Evolutionary conservation across 2,113 vertebrate species (phyloP).

Genomic region (Platanista minor): DNA sequence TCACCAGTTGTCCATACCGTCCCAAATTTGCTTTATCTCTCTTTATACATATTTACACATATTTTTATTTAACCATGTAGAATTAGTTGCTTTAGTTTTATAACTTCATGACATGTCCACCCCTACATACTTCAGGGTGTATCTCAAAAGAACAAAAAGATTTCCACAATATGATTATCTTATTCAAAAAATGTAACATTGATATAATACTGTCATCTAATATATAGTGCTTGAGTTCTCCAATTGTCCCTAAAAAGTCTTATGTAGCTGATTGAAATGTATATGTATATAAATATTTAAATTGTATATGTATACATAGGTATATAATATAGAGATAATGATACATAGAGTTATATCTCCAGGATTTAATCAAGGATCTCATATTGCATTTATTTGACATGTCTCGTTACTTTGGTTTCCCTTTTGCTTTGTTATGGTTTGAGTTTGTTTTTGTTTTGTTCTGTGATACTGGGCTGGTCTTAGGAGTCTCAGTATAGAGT

Average conservation of each 20-base stretch:
- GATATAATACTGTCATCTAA: background rate
- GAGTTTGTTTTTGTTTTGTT: background rate
- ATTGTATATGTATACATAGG: background rate
- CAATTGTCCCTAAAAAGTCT: background rate
- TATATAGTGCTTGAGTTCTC: background rate
- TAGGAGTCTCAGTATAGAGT: background rate
- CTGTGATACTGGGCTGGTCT: background rate
- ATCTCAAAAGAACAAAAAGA: background rate
- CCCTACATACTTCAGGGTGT: background rate
- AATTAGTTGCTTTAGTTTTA: background rate
- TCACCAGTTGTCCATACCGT: background rate
- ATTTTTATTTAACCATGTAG: background rate
- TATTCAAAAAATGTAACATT: background rate
- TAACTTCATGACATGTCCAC: background rate
- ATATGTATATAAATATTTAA: background rate
- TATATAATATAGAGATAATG: background rate
- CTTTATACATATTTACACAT: background rate
- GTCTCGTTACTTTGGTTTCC: background rate
- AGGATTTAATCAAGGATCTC: background rate
- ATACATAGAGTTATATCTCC: background rate
- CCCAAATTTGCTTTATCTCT: background rate
- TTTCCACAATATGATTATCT: background rate
- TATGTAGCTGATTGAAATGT: background rate
- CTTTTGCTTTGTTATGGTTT: background rate
- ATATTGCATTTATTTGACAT: background rate